phyloP scores from a whole-genome alignment of 2,797 vertebrate species.

The Hapalemur alaotrensis region DNA sequence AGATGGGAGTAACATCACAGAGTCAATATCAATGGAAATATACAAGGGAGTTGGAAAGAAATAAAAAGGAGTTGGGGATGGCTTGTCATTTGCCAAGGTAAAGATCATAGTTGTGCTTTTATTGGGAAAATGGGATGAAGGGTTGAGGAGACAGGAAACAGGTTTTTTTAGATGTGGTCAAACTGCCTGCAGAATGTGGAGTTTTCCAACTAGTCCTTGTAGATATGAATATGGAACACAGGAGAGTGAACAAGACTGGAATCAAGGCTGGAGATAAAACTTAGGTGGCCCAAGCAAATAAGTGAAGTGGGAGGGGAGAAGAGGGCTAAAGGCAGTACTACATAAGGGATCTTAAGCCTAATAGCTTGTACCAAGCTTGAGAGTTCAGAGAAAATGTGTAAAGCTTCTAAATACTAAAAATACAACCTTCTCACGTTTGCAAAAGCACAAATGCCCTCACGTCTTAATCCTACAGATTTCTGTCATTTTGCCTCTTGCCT shows the following conservation, averaged over 20 bases:
- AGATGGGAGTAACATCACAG: slow-evolving; percentile 47
- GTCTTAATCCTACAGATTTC: slow-evolving; percentile 12
- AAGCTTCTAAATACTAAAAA: slow-evolving; percentile 29
- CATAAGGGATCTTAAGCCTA: neutral
- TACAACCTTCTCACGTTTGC: neutral
- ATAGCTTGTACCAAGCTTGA: neutral
- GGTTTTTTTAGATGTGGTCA: neutral
- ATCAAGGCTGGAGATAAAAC: slow-evolving; percentile 8
- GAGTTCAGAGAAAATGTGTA: slow-evolving; percentile 5
- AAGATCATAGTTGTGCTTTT: slow-evolving; percentile 4
- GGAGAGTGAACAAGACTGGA: neutral
- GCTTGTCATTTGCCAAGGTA: neutral
- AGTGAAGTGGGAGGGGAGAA: neutral
- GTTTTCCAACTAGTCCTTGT: neutral
- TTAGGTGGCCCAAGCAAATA: neutral
- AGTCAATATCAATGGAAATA: slow-evolving; percentile 47
- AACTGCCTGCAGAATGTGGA: neutral
- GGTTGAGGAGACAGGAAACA: neutral
- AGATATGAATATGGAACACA: neutral
- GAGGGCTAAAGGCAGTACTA: neutral
- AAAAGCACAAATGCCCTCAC: neutral
- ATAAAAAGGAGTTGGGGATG: neutral
- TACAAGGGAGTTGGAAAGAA: neutral
- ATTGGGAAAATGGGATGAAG: neutral
- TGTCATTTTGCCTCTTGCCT: neutral